Evolutionary conservation across 2,113 vertebrate genomes (phyloP), one percentile per base, ranked within the genome.

Genomic region (Stomatorhinus ivindoensis): DNA sequence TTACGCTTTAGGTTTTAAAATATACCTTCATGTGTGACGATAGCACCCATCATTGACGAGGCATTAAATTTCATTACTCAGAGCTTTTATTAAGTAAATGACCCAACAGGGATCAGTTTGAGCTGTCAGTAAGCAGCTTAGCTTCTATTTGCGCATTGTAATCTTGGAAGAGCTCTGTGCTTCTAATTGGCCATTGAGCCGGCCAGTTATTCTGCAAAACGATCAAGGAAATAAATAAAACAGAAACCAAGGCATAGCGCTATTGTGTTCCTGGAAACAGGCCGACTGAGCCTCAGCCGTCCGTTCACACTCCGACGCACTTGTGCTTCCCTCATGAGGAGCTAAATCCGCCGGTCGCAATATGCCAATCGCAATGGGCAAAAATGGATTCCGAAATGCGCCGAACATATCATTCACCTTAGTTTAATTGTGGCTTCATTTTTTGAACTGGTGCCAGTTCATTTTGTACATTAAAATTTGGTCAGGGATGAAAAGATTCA

Each of bases 401-500:
- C 91, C 94, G 96, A 95, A 96, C 97, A 97, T 99, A 98, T 98
- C 97, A 97, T 98, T 98, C 97, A 98, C 97, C 97, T 98, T 97
- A 99, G 99, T 99, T 98, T 97, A 98, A 99, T 98, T 98, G 98
- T 97, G 96, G 95, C 96, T 97, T 96, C 94, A 96, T 96, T 96
- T 94, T 98, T 97, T 99, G 98, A 99, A 98, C 96, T 96, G 95
- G 95, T 96, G 97, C 98, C 98, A 99, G 98, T 97, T 98, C 97
- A 98, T 99, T 99, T 99, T 98, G 97, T 99, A 99, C 97, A 99
- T 99, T 99, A 99, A 98, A 98, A 99, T 97, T 98, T 97, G 98
- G 98, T 99, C 98, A 99, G 97, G 98, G 97, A 98, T 99, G 98
- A 98, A 99, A 98, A 98, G 97, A 98, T 99, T 99, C 97, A 97